These are phyloP conservation scores for Sardinella longiceps DNA, from an alignment of 2,797 vertebrate species.

Conservation along the genomic window DNA sequence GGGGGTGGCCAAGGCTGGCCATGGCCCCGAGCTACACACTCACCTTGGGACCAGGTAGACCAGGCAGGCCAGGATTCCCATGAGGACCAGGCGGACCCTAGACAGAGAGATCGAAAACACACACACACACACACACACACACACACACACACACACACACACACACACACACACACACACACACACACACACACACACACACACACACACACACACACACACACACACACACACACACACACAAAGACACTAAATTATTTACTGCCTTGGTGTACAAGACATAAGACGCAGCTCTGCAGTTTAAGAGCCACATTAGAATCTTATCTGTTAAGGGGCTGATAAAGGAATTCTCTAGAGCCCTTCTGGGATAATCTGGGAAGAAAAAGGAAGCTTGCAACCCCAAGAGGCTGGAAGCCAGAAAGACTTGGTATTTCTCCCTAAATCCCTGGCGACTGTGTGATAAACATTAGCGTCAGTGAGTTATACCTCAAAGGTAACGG, in stretches of 20 bases:
- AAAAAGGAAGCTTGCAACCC: background rate
- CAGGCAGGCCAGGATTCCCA: conserved; percentile 89
- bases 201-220: background rate
- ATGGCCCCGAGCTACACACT: conserved; percentile 54
- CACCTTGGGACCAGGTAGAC: conserved; percentile 90
- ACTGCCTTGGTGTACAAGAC: conserved; percentile 22
- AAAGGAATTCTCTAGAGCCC: background rate
- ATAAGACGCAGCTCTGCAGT: background rate
- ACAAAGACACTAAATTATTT: conserved; percentile 22
- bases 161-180: background rate
- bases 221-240: background rate
- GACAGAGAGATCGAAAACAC: conserved; percentile 43
- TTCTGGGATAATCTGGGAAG: background rate
- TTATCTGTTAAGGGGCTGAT: background rate
- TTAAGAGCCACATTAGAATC: background rate
- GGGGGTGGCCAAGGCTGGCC: background rate
- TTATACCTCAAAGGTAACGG: background rate
- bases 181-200: background rate
- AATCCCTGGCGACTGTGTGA: background rate
- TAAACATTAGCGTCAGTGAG: background rate
- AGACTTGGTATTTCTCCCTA: background rate
- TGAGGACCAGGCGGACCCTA: conserved; percentile 89
- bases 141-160: background rate
- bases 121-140: background rate
- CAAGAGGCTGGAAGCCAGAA: background rate